Evolutionary conservation across 64 coral and sea anemone genomes (phyloP), one percentile per base, ranked within the genome.

Genomic region (Orbicella faveolata): DNA sequence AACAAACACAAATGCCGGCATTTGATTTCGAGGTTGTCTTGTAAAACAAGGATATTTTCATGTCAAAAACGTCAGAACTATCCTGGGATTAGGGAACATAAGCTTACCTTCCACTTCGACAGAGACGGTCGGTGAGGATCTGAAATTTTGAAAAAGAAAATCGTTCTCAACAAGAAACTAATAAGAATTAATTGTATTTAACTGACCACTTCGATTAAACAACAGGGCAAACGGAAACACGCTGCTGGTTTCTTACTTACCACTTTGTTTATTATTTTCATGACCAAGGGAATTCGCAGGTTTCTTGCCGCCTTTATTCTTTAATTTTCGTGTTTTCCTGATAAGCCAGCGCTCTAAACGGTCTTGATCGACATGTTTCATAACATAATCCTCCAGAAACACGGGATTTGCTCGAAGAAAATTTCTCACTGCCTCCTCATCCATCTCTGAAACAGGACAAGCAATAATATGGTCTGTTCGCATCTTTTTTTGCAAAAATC

Each of bases 291-390:
- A 85, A 72, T 72, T 85, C 2, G 62, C 14, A 84, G 88, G 70
- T 55, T 90, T 62, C 64, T 91, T 77, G 17, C 88, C 77, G 23
- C 75, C 88, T 83, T 97, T 97, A 65, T 88, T 94, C 81, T 99
- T 99, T 70, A 96, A 55, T 83, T 99, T 95, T 66, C 87, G 87
- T 20, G 97, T 99, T 73, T 99, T 99, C 37, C 97, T 65, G 26
- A 99, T 93, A 57, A 99, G 91, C 97, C 97, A 99, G 16, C 97
- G 63, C 35, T 99, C 97, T 14, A 99, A 75, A 21, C 97, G 64
- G n/a, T 99, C 94, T 87, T 99, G 97, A 36, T 99, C 97, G 7
- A 99, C 94, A 82, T 94, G 34, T 78, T 89, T 96, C 97, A 99
- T 94, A 16, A 99, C 91, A 83, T 93, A 99, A 14, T 99, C 91